A percentile compares a stretch with the other conserved stretches of the same genome.
Conservation (phyloP, 1,140 invertebrate species). For the Neodiprion virginianus region DNA sequence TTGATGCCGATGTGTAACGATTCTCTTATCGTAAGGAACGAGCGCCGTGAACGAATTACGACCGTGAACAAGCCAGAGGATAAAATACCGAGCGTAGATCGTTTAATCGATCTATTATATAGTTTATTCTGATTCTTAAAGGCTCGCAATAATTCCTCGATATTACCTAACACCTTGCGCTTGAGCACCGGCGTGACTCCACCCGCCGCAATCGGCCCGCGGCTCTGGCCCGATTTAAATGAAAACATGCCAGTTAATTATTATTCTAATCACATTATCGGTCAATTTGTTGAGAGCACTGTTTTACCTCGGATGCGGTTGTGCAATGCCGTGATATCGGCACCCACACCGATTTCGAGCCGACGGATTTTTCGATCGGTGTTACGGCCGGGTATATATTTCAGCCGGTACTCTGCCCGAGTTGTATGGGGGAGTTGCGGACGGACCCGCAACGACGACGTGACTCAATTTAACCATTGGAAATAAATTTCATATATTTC, state of each 20-base stretch:
- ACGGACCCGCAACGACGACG: neutral
- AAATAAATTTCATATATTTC: neutral
- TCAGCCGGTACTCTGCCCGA: neutral
- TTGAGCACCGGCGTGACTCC: neutral
- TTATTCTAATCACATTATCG: conserved; percentile 5
- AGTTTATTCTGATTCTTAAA: conserved; percentile 2
- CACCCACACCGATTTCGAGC: neutral
- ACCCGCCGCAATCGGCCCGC: neutral
- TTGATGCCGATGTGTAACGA: neutral
- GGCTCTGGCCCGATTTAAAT: conserved; percentile 4
- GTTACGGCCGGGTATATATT: neutral
- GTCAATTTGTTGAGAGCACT: neutral
- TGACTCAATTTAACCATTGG: neutral
- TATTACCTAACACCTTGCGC: neutral
- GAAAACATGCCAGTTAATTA: conserved; percentile 2
- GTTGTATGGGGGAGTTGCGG: too few species aligned
- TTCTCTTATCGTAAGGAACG: neutral
- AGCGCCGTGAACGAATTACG: neutral
- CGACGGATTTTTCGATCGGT: conserved; percentile 5
- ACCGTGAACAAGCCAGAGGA: conserved; percentile 4
- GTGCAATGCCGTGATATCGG: neutral
- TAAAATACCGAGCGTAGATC: neutral
- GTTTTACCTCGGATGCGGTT: neutral
- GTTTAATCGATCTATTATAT: conserved; percentile 4
- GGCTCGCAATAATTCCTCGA: neutral